Conservation (phyloP, 2,113 vertebrate genomes). For the Malurus elegans region DNA sequence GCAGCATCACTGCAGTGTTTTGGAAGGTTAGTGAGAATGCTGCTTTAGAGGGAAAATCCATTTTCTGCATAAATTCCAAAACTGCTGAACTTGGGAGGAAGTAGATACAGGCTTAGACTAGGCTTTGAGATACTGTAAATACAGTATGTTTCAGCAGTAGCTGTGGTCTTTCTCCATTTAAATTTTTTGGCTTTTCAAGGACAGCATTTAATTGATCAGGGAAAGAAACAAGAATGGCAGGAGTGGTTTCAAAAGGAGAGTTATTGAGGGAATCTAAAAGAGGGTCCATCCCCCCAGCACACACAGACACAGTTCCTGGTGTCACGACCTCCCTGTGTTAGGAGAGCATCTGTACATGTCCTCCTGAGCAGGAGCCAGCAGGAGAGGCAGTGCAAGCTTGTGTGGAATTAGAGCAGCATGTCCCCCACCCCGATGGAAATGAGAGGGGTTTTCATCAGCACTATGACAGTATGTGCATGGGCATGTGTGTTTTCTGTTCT, state of each 20-base stretch:
- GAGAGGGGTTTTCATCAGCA: background rate
- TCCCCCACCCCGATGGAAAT: background rate
- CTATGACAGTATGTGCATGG: background rate
- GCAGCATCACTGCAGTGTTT: background rate
- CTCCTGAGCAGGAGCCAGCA: slow-evolving; percentile 1
- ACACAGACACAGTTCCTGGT: background rate
- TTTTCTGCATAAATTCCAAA: background rate
- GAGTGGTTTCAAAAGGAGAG: background rate
- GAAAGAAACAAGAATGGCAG: background rate
- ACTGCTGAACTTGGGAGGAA: background rate
- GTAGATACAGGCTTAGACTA: background rate
- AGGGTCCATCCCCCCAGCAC: background rate
- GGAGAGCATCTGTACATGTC: background rate
- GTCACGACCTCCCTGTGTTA: background rate
- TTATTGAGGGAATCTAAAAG: background rate
- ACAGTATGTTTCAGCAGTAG: background rate
- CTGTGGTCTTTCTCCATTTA: background rate
- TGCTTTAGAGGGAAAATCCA: background rate
- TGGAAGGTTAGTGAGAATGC: background rate
- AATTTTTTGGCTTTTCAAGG: background rate
- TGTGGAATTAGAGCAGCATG: background rate
- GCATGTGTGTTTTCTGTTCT: background rate
- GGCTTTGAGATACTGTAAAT: background rate
- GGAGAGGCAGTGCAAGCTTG: background rate
- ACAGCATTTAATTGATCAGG: fast-evolving